A percentile compares a stretch with the other conserved stretches of the same genome.
Conservation (phyloP, 2,888 invertebrate genomes). For the Rhingia rostrata region DNA sequence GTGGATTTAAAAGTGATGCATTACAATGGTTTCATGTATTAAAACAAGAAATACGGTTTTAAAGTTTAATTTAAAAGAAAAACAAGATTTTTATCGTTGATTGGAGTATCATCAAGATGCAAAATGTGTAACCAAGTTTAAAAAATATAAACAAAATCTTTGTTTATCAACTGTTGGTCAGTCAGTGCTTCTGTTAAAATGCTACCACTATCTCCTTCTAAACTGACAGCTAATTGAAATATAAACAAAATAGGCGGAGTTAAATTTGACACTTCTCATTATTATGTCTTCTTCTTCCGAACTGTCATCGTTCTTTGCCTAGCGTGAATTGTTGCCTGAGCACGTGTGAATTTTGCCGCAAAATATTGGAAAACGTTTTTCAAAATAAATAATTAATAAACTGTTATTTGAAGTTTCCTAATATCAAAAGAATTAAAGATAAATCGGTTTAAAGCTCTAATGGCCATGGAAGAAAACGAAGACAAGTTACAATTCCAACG, state of each 20-base stretch:
- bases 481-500: conserved; percentile 84
- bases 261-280: not conserved
- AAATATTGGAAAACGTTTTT: not conserved
- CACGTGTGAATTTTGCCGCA: conserved; percentile 20
- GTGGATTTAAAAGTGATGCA: no score
- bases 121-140: no score
- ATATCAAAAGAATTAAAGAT: not conserved
- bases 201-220: not conserved
- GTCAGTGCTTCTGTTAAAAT: not conserved
- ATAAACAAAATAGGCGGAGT: conserved; percentile 8
- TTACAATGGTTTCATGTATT: no score
- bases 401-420: not conserved
- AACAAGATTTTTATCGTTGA: no score
- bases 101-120: no score
- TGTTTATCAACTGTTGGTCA: not conserved
- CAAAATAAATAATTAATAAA: not conserved
- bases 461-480: conserved; percentile 78
- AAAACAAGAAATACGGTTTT: no score
- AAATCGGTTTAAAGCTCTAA: not conserved
- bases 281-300: not conserved
- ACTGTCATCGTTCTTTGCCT: not conserved
- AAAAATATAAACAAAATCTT: no score
- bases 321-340: conserved; percentile 2
- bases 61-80: no score
- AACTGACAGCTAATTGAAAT: not conserved